Evolutionary conservation across 2,888 invertebrate genomes (phyloP).

Genomic region (Harmothoe impar): DNA sequence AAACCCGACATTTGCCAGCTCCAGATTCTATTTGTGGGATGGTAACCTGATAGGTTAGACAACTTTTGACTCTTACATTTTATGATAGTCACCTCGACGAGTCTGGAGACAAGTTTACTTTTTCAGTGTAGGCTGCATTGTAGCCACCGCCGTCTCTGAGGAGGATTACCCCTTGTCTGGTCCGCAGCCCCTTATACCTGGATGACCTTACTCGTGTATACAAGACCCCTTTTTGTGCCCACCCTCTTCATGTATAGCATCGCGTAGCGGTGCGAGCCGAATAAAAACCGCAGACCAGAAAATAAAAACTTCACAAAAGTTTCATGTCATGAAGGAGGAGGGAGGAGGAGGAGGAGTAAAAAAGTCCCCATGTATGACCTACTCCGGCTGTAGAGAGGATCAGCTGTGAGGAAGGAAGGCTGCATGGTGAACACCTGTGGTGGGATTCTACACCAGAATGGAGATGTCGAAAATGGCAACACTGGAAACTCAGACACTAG

Average conservation of each 20-base stretch:
- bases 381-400: background rate
- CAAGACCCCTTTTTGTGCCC: background rate
- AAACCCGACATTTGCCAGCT: too few species aligned
- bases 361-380: background rate
- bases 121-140: background rate
- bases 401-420: background rate
- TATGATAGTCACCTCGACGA: too few species aligned
- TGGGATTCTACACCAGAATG: too few species aligned
- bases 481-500: too few species aligned
- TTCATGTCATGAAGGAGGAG: background rate
- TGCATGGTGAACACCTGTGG: too few species aligned
- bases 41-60: too few species aligned
- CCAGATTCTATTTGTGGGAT: too few species aligned
- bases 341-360: too few species aligned
- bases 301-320: background rate
- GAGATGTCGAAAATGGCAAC: too few species aligned
- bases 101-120: too few species aligned
- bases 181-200: background rate
- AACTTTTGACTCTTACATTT: too few species aligned
- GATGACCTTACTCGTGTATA: background rate
- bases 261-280: background rate
- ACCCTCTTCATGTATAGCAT: background rate
- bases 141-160: background rate
- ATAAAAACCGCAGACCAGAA: background rate
- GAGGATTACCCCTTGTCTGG: slow-evolving; percentile 18